Evolutionary conservation across 2,888 invertebrate genomes (phyloP).

Genomic region (Copidosoma aretas): DNA sequence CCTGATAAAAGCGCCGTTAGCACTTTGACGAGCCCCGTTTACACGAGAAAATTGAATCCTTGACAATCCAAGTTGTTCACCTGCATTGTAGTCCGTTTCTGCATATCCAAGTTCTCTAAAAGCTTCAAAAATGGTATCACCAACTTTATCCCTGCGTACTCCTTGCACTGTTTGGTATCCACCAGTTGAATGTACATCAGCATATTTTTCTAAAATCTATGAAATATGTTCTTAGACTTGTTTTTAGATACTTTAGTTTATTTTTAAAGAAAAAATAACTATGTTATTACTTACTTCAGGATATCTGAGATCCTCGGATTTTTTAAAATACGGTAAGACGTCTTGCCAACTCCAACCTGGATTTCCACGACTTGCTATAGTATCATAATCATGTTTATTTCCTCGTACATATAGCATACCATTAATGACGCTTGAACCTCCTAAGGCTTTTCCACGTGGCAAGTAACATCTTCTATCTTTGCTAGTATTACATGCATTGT

Average conservation of each 20-base stretch:
- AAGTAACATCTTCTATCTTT: constrained; percentile 68
- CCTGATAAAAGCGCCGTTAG: constrained; percentile 28
- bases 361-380: constrained; percentile 55
- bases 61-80: constrained; percentile 26
- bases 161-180: constrained; percentile 17
- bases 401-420: constrained; percentile 19
- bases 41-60: constrained; percentile 9
- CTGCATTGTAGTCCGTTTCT: constrained; percentile 21
- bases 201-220: constrained; percentile 50
- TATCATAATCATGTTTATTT: constrained; percentile 15
- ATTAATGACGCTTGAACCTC: constrained; percentile 24
- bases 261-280: background rate
- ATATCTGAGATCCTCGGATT: constrained; percentile 42
- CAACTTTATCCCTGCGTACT: constrained; percentile 44
- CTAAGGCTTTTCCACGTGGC: constrained; percentile 64
- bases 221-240: background rate
- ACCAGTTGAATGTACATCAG: constrained; percentile 55
- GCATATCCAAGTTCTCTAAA: constrained; percentile 20
- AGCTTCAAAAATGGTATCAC: constrained; percentile 6
- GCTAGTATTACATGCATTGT: constrained; percentile 36
- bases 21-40: constrained; percentile 23
- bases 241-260: background rate
- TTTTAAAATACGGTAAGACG: constrained; percentile 62
- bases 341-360: constrained; percentile 61
- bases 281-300: constrained; percentile 41